phyloP scores from a whole-genome alignment of 2,888 invertebrate species.

The Ametastegia equiseti region DNA sequence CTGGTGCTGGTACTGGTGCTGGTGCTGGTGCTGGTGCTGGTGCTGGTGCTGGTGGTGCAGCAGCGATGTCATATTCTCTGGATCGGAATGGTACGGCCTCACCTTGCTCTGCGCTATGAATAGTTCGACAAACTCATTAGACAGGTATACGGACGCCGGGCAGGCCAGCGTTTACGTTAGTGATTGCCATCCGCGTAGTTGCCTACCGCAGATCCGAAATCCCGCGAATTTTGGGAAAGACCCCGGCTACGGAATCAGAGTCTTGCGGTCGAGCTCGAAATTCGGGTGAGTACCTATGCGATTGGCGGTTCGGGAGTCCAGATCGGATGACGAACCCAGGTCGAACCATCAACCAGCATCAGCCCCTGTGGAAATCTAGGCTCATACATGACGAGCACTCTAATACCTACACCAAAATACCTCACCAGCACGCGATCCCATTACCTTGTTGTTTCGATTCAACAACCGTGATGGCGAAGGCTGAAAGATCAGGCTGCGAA shows the following conservation, averaged over 20 bases:
- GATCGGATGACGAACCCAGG: slow-evolving; percentile 1
- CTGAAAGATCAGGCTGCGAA: slow-evolving; percentile 8
- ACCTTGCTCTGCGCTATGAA: not conserved
- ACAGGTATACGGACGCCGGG: not conserved
- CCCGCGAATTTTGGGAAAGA: not conserved
- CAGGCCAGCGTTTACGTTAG: not conserved
- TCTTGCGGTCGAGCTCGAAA: not conserved
- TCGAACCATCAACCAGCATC: not conserved
- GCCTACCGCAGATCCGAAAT: slow-evolving; percentile 2
- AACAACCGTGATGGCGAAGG: slow-evolving; percentile 27
- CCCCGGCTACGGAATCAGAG: not conserved
- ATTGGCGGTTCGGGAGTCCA: not conserved
- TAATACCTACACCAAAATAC: slow-evolving; percentile 12
- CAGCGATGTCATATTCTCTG: not conserved
- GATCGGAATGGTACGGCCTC: not conserved
- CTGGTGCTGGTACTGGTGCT: too few species aligned
- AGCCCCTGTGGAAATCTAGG: not conserved
- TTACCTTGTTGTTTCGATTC: slow-evolving; percentile 30
- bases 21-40: too few species aligned
- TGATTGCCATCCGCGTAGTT: not conserved
- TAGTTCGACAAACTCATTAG: slow-evolving; percentile 34
- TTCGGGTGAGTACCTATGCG: not conserved
- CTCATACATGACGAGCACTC: not conserved
- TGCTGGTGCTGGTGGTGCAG: too few species aligned
- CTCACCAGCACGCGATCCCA: slow-evolving; percentile 22